Conservation (phyloP, 2,797 vertebrate genomes). For the Pseudocheirus occidentalis region DNA sequence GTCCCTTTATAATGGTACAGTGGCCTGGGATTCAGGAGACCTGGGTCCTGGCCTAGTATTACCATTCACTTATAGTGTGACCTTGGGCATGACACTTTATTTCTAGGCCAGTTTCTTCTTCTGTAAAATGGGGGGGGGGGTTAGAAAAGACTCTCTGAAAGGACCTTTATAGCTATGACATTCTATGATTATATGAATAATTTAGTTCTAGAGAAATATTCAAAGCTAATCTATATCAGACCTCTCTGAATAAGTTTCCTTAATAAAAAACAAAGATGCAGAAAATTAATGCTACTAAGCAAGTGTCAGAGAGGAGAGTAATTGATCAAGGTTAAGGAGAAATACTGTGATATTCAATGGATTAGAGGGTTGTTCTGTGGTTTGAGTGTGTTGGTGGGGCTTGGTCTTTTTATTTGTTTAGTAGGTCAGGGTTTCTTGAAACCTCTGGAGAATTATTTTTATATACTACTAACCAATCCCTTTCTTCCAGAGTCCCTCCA, state of each 20-base stretch:
- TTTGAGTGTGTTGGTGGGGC: conserved; percentile 29
- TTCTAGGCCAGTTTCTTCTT: not conserved
- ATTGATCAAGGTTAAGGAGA: not conserved
- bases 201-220: not conserved
- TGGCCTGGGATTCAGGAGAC: not conserved
- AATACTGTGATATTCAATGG: not conserved
- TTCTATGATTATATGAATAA: conserved; percentile 17
- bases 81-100: conserved; percentile 49
- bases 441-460: conserved; percentile 39
- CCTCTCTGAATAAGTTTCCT: not conserved
- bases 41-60: not conserved
- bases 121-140: not conserved
- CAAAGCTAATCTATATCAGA: conserved; percentile 12
- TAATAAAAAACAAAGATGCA: not conserved
- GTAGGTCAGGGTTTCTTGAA: conserved; percentile 46
- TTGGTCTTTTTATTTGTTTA: conserved; percentile 24
- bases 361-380: not conserved
- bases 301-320: not conserved
- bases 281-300: not conserved
- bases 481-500: conserved; percentile 40
- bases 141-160: not conserved
- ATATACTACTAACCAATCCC: not conserved
- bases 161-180: not conserved
- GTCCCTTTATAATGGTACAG: not conserved
- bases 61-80: conserved; percentile 3